A percentile compares a stretch with the other conserved stretches of the same genome.
phyloP scores from a whole-genome alignment of 2,888 invertebrate species.

The Papilio elwesi region DNA sequence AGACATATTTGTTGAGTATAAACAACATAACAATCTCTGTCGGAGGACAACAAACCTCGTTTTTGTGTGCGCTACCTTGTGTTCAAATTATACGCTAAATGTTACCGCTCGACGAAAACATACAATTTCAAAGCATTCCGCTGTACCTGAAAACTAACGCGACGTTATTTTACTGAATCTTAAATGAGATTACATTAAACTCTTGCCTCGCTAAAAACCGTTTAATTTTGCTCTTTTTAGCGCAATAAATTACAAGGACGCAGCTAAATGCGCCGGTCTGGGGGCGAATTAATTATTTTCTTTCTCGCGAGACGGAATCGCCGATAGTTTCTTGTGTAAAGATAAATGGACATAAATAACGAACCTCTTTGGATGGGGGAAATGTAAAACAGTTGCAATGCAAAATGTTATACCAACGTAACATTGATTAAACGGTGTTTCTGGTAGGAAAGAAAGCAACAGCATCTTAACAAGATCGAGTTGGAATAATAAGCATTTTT shows the following conservation, averaged over 20 bases:
- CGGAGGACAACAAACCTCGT: no score
- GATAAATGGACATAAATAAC: slow-evolving; percentile 41
- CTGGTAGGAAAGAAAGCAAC: neutral
- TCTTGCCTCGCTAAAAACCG: slow-evolving; percentile 47
- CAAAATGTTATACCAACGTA: neutral
- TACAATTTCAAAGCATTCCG: slow-evolving; percentile 34
- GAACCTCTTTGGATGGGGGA: slow-evolving; percentile 12
- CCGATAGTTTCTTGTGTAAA: slow-evolving; percentile 44
- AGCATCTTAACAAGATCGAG: neutral
- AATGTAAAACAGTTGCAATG: slow-evolving; percentile 19
- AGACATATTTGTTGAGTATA: no score
- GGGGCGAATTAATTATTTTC: slow-evolving; percentile 51
- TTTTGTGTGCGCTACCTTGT: no score
- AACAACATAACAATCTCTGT: no score
- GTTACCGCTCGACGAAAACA: no score
- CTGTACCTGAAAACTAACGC: slow-evolving; percentile 40
- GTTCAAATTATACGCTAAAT: no score
- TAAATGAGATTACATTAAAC: slow-evolving; percentile 48
- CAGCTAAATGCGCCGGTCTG: slow-evolving; percentile 44
- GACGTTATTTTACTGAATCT: slow-evolving; percentile 39
- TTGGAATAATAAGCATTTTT: no score
- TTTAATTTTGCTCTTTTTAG: slow-evolving; percentile 48
- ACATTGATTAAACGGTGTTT: neutral
- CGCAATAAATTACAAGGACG: slow-evolving; percentile 49
- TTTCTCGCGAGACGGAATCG: slow-evolving; percentile 42